These are phyloP conservation scores for Belgica antarctica DNA, from an alignment of 2,888 invertebrate species.

Conservation along the genomic window DNA sequence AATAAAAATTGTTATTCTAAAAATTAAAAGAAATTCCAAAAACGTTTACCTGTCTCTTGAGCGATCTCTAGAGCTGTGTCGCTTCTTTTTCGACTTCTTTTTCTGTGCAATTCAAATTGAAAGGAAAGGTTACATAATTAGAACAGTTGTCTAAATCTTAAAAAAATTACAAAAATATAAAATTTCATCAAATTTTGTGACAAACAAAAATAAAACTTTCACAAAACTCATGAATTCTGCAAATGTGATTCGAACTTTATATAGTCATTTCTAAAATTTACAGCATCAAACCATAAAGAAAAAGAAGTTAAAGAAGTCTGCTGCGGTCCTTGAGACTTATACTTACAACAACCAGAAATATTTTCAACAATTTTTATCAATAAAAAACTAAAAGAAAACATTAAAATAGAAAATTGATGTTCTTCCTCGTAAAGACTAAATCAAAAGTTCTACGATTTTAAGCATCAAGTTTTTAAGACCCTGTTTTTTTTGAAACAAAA, in stretches of 20 bases:
- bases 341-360: not conserved
- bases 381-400: not conserved
- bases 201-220: not conserved
- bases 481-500: no score
- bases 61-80: constrained; percentile 45
- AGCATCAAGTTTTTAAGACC: no score
- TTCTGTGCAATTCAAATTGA: constrained; percentile 45
- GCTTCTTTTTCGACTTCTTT: constrained; percentile 45
- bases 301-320: not conserved
- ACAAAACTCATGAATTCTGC: not conserved
- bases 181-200: not conserved
- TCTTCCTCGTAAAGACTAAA: no score
- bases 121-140: not conserved
- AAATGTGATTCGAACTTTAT: not conserved
- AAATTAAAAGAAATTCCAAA: not conserved
- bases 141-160: not conserved
- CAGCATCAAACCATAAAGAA: not conserved
- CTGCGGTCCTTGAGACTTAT: not conserved
- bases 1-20: constrained; percentile 9
- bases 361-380: not conserved
- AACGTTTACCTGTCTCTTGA: constrained; percentile 45
- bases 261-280: no score
- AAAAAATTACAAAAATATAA: constrained; percentile 2
- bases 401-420: not conserved
- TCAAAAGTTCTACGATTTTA: not conserved